Evolutionary conservation across 2,797 vertebrate species (phyloP).

Genomic region (Psittacula echo): DNA sequence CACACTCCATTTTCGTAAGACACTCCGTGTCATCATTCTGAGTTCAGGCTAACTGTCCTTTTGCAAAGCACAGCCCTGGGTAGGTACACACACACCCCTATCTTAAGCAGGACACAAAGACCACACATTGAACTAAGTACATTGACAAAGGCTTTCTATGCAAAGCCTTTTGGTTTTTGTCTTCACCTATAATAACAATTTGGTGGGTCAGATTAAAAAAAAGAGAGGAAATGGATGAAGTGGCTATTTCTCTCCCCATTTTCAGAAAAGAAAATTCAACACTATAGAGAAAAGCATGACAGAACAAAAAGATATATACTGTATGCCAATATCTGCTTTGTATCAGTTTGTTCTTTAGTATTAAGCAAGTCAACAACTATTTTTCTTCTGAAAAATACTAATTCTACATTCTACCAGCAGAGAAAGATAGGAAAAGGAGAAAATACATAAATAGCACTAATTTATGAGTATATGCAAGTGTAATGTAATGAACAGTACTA

Average conservation of each 20-base stretch:
- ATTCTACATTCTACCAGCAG: not conserved
- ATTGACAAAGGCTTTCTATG: not conserved
- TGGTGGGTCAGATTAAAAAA: not conserved
- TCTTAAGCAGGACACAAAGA: rapidly evolving
- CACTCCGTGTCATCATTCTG: not conserved
- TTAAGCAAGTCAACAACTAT: not conserved
- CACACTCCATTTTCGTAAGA: not conserved
- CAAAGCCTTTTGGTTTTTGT: not conserved
- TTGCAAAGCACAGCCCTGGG: not conserved
- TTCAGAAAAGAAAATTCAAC: not conserved
- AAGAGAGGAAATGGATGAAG: not conserved
- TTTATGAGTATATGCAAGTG: not conserved
- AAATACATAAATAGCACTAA: not conserved
- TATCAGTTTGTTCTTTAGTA: not conserved
- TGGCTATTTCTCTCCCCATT: not conserved
- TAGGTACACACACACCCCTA: rapidly evolving
- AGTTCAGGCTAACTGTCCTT: not conserved
- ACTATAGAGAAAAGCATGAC: not conserved
- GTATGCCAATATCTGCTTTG: not conserved
- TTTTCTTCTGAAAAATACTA: conserved; percentile 15
- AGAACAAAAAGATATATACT: not conserved
- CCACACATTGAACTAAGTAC: not conserved
- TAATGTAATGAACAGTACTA: not conserved
- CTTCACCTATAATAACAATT: not conserved
- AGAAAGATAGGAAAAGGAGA: not conserved